Conservation (phyloP, 53 echinoderm and acorn worm genomes). For the Arbacia lixula region DNA sequence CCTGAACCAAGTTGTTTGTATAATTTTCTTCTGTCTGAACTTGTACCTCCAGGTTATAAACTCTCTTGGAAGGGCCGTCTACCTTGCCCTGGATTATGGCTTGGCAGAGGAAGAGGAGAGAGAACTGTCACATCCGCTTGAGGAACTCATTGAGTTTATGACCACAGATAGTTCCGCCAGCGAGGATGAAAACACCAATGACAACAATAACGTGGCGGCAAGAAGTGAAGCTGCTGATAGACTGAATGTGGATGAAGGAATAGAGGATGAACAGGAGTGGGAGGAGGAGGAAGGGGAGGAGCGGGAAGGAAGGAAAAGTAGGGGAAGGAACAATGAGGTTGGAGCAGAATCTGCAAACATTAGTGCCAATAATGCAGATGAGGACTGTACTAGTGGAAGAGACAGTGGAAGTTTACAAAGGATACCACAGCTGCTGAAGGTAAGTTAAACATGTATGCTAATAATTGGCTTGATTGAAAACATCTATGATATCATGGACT, state of each 20-base stretch:
- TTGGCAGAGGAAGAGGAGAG: conserved; percentile 86
- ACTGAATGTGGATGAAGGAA: conserved; percentile 83
- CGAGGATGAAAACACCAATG: conserved; percentile 52
- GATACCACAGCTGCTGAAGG: conserved; percentile 39
- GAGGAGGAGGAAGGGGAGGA: conserved; percentile 77
- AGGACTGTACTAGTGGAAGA: background rate
- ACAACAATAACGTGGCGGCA: conserved; percentile 27
- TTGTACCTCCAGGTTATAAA: conserved; percentile 70
- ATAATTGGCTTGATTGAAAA: too few relatives aligned
- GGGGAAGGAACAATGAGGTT: too few relatives aligned
- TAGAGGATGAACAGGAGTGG: conserved; percentile 82
- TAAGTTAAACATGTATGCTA: too few relatives aligned
- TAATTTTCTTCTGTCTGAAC: background rate
- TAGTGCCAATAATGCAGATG: background rate
- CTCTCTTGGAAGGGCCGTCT: conserved; percentile 78
- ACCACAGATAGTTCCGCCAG: conserved; percentile 52
- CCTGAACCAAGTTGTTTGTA: too few relatives aligned
- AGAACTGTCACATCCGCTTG: conserved; percentile 81
- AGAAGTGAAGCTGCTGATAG: conserved; percentile 43
- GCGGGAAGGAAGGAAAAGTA: background rate
- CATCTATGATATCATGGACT: too few relatives aligned
- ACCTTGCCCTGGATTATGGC: conserved; percentile 92
- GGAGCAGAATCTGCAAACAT: background rate
- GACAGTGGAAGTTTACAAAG: conserved; percentile 20
- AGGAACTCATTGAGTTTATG: conserved; percentile 83